Percentiles rank a stretch among this genome's conserved stretches.
Evolutionary conservation across 2,888 invertebrate species (phyloP).

Genomic region (Lathronympha strigana): DNA sequence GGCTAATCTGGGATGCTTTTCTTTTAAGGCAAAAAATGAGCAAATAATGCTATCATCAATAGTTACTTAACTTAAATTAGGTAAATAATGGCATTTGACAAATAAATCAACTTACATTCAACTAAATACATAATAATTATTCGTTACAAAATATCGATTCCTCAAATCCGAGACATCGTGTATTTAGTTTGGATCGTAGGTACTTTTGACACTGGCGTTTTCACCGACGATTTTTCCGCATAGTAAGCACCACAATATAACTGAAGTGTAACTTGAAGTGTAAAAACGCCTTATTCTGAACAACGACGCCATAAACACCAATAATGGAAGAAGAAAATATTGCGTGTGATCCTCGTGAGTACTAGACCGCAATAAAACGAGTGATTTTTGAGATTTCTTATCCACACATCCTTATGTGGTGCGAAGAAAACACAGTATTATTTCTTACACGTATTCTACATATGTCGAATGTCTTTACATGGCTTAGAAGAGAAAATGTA

Average conservation of each 20-base stretch:
- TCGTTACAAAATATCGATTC: too few species aligned
- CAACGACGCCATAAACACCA: background rate
- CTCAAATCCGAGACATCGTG: too few species aligned
- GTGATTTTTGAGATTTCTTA: constrained; percentile 9
- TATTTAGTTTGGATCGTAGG: too few species aligned
- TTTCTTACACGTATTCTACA: constrained; percentile 11
- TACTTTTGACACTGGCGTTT: background rate
- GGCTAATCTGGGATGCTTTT: too few species aligned
- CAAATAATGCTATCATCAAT: too few species aligned
- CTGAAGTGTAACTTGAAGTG: background rate
- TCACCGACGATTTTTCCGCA: background rate
- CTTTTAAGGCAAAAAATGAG: too few species aligned
- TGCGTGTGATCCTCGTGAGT: background rate
- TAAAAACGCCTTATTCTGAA: background rate
- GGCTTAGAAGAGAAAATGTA: constrained; percentile 11
- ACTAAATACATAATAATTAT: too few species aligned
- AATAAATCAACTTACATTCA: too few species aligned
- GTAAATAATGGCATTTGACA: too few species aligned
- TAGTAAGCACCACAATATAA: background rate
- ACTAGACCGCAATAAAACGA: constrained; percentile 2
- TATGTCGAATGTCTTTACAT: constrained; percentile 19
- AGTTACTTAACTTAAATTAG: too few species aligned
- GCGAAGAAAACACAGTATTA: background rate
- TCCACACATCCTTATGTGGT: background rate
- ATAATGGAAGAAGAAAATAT: background rate